phyloP scores from a whole-genome alignment of 2,888 invertebrate species.

The Fissipunctia ypsillon region DNA sequence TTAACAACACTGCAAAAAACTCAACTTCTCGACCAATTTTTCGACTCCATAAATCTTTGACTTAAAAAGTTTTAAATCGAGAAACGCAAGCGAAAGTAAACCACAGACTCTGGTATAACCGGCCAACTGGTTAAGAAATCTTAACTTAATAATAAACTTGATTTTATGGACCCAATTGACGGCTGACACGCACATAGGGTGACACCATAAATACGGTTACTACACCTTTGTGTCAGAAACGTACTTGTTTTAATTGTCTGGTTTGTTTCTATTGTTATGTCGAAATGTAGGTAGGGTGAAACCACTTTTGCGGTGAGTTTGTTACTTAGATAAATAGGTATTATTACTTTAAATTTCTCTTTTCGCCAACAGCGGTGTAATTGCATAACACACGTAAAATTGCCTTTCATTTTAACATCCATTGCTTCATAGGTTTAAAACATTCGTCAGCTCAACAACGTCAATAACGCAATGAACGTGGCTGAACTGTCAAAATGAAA shows the following conservation, averaged over 20 bases:
- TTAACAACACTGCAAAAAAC: neutral
- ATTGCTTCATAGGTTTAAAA: too few relatives aligned
- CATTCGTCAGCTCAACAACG: too few relatives aligned
- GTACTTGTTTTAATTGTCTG: conserved; percentile 3
- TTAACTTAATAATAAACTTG: conserved; percentile 53
- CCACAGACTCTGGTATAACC: conserved; percentile 47
- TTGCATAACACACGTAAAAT: too few relatives aligned
- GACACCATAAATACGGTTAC: conserved; percentile 44
- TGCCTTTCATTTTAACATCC: too few relatives aligned
- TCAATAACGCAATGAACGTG: too few relatives aligned
- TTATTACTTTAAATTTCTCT: neutral
- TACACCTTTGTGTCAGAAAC: conserved; percentile 42
- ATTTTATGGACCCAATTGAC: conserved; percentile 57
- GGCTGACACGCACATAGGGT: conserved; percentile 41
- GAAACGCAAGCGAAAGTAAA: conserved; percentile 56
- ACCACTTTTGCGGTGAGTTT: neutral
- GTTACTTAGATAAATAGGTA: too few relatives aligned
- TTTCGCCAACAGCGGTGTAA: neutral
- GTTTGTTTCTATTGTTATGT: conserved; percentile 29
- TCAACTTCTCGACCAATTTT: conserved; percentile 17
- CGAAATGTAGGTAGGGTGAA: neutral
- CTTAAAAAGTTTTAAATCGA: conserved; percentile 44
- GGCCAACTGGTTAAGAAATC: conserved; percentile 58
- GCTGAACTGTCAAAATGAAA: too few relatives aligned
- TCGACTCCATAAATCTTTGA: conserved; percentile 42